phyloP scores from a whole-genome alignment of 2,888 invertebrate species.

The Lycaena phlaeas region DNA sequence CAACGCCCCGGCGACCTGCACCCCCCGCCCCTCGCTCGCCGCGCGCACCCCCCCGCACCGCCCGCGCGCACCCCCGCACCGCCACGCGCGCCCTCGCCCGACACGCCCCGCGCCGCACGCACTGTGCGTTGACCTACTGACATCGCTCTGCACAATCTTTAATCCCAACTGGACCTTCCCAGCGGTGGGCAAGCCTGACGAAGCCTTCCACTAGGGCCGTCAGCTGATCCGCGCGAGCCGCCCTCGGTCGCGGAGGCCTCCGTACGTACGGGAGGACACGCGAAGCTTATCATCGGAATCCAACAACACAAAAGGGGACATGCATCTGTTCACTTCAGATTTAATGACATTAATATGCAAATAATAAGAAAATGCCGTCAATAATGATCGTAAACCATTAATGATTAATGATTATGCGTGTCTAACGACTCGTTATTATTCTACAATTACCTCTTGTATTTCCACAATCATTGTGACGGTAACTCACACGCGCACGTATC shows the following conservation, averaged over 20 bases:
- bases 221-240: no score
- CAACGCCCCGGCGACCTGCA: slow-evolving; percentile 47
- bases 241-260: no score
- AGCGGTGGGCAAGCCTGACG: slow-evolving; percentile 23
- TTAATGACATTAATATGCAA: no score
- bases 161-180: slow-evolving; percentile 47
- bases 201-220: not conserved
- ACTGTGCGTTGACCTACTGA: slow-evolving; percentile 71
- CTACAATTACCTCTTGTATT: slow-evolving; percentile 56
- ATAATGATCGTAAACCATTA: slow-evolving; percentile 3
- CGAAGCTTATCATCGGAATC: no score
- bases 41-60: slow-evolving; percentile 20
- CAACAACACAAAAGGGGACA: no score
- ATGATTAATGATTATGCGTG: slow-evolving; percentile 10
- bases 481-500: slow-evolving; percentile 24
- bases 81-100: slow-evolving; percentile 19
- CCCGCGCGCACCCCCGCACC: slow-evolving; percentile 20
- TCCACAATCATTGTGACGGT: slow-evolving; percentile 60
- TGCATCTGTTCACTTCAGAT: no score
- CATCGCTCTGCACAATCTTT: slow-evolving; percentile 68
- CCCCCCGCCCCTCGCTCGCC: slow-evolving; percentile 22
- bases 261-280: no score
- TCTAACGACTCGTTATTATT: slow-evolving; percentile 10
- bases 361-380: slow-evolving; percentile 1
- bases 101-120: slow-evolving; percentile 45